Evolutionary conservation across 2,797 vertebrate genomes (phyloP).

Genomic region (Streptopelia turtur): DNA sequence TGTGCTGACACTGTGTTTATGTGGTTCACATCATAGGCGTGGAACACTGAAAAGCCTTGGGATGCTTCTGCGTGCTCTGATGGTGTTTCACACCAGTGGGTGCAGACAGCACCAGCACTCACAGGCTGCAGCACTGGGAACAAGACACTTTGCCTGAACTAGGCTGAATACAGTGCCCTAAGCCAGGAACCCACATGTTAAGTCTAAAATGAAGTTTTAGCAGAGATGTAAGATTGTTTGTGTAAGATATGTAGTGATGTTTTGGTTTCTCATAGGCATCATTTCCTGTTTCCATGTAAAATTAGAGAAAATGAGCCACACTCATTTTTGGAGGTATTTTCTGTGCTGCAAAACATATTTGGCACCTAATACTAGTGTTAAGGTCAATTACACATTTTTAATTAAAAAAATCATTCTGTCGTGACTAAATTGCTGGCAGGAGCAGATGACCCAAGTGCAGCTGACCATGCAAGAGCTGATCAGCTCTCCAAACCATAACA

Average conservation of each 20-base stretch:
- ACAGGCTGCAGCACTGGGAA: neutral
- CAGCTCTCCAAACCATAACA: neutral
- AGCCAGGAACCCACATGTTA: rapidly evolving
- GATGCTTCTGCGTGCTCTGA: neutral
- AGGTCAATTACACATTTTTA: neutral
- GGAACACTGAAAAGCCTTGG: neutral
- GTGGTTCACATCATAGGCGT: neutral
- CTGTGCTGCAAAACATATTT: neutral
- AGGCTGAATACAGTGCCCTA: neutral
- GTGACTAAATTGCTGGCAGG: neutral
- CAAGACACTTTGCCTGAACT: neutral
- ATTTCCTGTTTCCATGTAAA: neutral
- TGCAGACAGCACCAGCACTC: neutral
- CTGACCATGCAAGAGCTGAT: neutral
- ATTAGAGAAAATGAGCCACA: neutral
- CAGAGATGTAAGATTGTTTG: neutral
- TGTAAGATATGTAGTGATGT: neutral
- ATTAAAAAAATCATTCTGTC: neutral
- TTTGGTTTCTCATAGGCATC: neutral
- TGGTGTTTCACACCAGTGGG: neutral
- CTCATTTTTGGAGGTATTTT: neutral
- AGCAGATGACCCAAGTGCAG: neutral
- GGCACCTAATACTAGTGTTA: neutral
- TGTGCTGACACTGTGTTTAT: neutral
- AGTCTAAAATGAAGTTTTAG: neutral